Evolutionary conservation across 2,888 invertebrate genomes (phyloP).

Genomic region (Itoplectis maculator): DNA sequence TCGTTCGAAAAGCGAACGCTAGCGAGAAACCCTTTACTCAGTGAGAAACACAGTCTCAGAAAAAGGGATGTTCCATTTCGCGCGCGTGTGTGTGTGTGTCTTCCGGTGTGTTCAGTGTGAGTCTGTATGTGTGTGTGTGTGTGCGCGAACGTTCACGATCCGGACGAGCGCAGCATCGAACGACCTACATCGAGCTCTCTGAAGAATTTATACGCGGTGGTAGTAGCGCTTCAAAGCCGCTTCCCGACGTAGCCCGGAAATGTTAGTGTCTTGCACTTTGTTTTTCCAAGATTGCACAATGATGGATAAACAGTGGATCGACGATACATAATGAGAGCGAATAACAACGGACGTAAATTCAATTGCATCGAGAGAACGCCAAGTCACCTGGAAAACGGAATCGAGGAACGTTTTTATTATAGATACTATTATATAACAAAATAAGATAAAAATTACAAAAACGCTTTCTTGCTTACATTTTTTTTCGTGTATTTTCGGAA

Average conservation of each 20-base stretch:
- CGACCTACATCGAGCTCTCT: constrained; percentile 70
- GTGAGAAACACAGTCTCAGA: constrained; percentile 49
- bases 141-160: constrained; percentile 29
- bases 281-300: constrained; percentile 46
- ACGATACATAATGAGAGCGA: not conserved
- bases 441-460: too few species aligned
- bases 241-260: constrained; percentile 59
- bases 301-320: not conserved
- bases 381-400: too few species aligned
- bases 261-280: constrained; percentile 37
- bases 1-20: constrained; percentile 45
- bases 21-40: constrained; percentile 55
- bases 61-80: constrained; percentile 30
- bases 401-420: too few species aligned
- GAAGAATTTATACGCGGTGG: constrained; percentile 68
- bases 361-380: too few species aligned
- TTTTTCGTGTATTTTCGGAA: too few species aligned
- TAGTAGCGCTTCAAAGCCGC: constrained; percentile 44
- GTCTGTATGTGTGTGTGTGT: constrained; percentile 12
- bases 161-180: constrained; percentile 58
- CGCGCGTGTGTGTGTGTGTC: constrained; percentile 10
- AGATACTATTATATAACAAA: too few species aligned
- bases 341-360: not conserved
- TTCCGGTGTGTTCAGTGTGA: too few species aligned
- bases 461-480: too few species aligned